These are phyloP conservation scores for Pammene aurita DNA, from an alignment of 2,888 invertebrate species.

Conservation along the genomic window DNA sequence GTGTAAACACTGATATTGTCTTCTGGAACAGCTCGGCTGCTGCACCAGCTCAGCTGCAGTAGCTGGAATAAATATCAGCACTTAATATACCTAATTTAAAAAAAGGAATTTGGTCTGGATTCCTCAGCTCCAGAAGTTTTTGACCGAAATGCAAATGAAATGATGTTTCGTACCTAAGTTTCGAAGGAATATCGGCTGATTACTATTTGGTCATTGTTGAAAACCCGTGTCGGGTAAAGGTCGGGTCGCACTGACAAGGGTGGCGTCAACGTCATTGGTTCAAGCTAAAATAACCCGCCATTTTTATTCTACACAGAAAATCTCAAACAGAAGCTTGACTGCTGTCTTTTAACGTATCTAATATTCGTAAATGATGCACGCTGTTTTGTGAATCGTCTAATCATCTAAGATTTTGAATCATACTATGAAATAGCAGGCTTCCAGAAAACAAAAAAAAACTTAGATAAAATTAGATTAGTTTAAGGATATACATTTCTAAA, in stretches of 20 bases:
- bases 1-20: constrained; percentile 76
- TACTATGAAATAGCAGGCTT: no score
- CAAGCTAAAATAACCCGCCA: not conserved
- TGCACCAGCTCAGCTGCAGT: constrained; percentile 58
- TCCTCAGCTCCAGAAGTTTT: no score
- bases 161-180: no score
- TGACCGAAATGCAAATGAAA: no score
- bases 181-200: not conserved
- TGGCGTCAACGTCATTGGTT: constrained; percentile 6
- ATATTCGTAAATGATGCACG: not conserved
- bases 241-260: constrained; percentile 3
- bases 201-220: not conserved
- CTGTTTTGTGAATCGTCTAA: no score
- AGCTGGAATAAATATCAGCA: constrained; percentile 13
- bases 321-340: not conserved
- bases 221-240: not conserved
- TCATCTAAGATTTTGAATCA: no score
- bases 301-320: constrained; percentile 8
- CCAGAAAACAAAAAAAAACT: no score
- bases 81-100: not conserved
- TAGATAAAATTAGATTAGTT: no score
- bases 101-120: no score
- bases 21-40: constrained; percentile 53
- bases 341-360: not conserved
- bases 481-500: no score